Base-by-base conservation (phyloP, 2,797 vertebrate species). In the Enteromius trimaculatus region DNA sequence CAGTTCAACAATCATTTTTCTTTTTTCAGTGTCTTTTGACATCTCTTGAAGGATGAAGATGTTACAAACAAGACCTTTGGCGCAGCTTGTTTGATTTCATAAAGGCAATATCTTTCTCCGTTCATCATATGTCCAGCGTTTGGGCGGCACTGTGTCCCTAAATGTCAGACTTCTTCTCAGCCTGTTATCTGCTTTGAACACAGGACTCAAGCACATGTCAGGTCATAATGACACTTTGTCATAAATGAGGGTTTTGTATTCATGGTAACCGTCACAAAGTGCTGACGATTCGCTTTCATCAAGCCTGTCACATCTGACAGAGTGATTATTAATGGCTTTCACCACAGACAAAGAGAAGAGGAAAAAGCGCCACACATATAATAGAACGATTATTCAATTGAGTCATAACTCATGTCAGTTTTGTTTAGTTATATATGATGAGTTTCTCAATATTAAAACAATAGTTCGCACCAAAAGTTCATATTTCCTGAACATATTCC, bases 211-310 rank as follows among this genome's bases (percentile, higher is more conserved):
- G 3, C 53, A 29, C 37, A 37, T 47, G 55, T 66, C 77, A 80
- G 19, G 26, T 11, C 26, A 47, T 2, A 34, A 47, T 49, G 23
- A 62, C 26, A 72, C 39, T 58, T 58, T 55, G 65, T 31, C 71
- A 70, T 29, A 26, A 74, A 42, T 37, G 9, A 34, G 42, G 19
- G 47, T 44, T 23, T 75, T 26, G 60, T 58, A 49, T 17, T 75
- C n/a, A 80, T 53, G 64, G 21, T 68, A 78, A 78, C 75, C n/a
- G 7, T 77, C 55, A 37, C 47, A 76, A 49, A 44, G 39, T 64
- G 75, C 37, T 82, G 68, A 86, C 55, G 69, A 39, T 84, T 86
- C 19, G 23, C 66, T 82, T 78, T 86, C 39, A 85, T 29, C 31
- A 68, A 81, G 77, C 65, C 71, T 83, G 77, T 74, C 72, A 68